A percentile compares a stretch with the other conserved stretches of the same genome.
These are phyloP conservation scores for Trichopria drosophilae DNA, from an alignment of 2,888 invertebrate species.

Conservation along the genomic window DNA sequence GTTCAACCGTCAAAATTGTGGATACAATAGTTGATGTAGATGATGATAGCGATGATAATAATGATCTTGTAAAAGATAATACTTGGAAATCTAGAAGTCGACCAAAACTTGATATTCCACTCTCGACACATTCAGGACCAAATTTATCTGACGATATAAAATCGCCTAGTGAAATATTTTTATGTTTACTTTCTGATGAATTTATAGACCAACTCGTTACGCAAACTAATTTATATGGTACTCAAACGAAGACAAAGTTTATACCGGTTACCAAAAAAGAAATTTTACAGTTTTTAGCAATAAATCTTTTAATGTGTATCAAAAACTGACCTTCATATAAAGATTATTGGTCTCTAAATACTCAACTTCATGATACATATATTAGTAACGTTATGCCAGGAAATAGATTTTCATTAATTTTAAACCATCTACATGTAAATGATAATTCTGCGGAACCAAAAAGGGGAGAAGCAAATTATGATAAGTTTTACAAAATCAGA, in stretches of 20 bases:
- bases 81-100: neutral
- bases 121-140: neutral
- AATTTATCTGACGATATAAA: neutral
- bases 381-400: neutral
- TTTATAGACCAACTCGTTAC: neutral
- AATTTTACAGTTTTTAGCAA: no score
- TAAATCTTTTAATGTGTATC: constrained; percentile 41
- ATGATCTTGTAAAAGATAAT: neutral
- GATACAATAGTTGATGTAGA: neutral
- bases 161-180: neutral
- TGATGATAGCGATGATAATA: neutral
- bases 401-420: constrained; percentile 3
- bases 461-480: constrained; percentile 11
- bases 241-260: no score
- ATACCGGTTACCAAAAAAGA: no score
- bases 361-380: neutral
- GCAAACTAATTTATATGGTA: neutral
- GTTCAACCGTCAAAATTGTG: no score
- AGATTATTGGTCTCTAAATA: constrained; percentile 36
- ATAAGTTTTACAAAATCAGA: constrained; percentile 13
- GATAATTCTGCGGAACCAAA: constrained; percentile 4
- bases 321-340: constrained; percentile 35
- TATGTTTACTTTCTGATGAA: neutral
- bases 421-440: neutral
- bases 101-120: neutral